Conservation (phyloP, 2,888 invertebrate species). For the Standfussiana lucernea region DNA sequence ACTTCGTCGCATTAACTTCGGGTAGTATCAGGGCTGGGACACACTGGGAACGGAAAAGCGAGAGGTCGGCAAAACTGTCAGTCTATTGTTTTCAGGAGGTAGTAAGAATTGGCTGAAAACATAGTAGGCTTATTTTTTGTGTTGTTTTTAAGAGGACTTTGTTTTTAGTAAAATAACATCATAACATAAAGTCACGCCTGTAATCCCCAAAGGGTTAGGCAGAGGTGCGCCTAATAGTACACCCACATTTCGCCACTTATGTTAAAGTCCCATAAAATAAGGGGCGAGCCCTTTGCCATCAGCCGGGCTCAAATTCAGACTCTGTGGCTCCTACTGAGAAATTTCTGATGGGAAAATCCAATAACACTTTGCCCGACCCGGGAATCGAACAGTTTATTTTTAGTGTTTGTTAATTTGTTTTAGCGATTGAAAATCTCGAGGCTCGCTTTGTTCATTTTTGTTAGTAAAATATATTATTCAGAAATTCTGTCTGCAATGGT, state of each 20-base stretch:
- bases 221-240: too few relatives aligned
- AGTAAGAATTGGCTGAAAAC: not conserved
- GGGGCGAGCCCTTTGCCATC: too few relatives aligned
- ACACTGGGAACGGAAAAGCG: constrained; percentile 65
- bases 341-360: too few relatives aligned
- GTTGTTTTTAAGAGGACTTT: not conserved
- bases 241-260: too few relatives aligned
- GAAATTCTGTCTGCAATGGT: not conserved
- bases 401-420: not conserved
- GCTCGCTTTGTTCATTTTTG: not conserved
- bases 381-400: too few relatives aligned
- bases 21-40: constrained; percentile 70
- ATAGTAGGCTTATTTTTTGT: not conserved
- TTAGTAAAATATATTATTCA: not conserved
- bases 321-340: too few relatives aligned
- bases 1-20: constrained; percentile 86
- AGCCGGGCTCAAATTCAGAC: too few relatives aligned
- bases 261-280: too few relatives aligned
- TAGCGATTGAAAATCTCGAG: not conserved
- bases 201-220: too few relatives aligned
- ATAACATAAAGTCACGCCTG: too few relatives aligned
- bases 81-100: not conserved
- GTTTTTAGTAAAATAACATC: too few relatives aligned
- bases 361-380: too few relatives aligned
- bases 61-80: not conserved